A percentile compares a stretch with the other conserved stretches of the same genome.
Conservation (phyloP, 2,113 vertebrate species). For the Vanacampus margaritifer region DNA sequence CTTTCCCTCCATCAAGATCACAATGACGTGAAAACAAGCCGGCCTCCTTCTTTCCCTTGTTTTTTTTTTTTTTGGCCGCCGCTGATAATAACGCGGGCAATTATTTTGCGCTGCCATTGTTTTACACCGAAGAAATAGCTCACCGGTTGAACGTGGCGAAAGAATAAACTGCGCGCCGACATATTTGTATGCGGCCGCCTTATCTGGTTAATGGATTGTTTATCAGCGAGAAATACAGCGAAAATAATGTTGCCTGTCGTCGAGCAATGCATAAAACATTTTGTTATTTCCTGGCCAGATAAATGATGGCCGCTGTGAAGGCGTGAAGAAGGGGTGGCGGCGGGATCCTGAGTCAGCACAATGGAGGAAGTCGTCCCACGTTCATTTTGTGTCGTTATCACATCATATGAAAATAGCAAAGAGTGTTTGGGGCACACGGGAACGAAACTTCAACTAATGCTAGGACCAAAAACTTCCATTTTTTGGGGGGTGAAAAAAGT, state of each 20-base stretch:
- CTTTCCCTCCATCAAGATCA: slow-evolving; percentile 48
- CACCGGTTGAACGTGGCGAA: slow-evolving; percentile 25
- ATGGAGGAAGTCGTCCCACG: slow-evolving; percentile 9
- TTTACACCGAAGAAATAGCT: slow-evolving; percentile 16
- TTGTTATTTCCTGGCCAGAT: slow-evolving; percentile 42
- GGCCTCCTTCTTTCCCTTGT: slow-evolving; percentile 1
- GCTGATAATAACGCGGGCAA: slow-evolving; percentile 15
- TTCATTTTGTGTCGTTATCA: slow-evolving; percentile 48
- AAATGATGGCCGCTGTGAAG: slow-evolving; percentile 31
- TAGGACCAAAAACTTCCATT: background rate
- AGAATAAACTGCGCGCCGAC: slow-evolving; percentile 52
- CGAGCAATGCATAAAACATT: slow-evolving; percentile 53
- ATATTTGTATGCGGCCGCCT: slow-evolving; percentile 37
- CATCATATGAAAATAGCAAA: slow-evolving; percentile 45
- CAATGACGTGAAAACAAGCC: slow-evolving; percentile 31
- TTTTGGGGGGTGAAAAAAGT: too few species aligned
- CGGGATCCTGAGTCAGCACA: slow-evolving; percentile 46
- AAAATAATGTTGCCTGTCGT: slow-evolving; percentile 37
- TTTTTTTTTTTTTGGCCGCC: background rate
- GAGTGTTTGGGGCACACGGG: background rate
- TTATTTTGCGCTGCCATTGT: slow-evolving; percentile 20
- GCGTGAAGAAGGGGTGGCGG: background rate
- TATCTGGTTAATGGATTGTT: slow-evolving; percentile 70
- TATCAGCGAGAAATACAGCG: slow-evolving; percentile 45
- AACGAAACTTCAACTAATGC: background rate